Percentiles rank a stretch among this genome's conserved stretches.
These are phyloP conservation scores for Clunio marinus DNA, from an alignment of 2,888 invertebrate genomes.

Conservation along the genomic window DNA sequence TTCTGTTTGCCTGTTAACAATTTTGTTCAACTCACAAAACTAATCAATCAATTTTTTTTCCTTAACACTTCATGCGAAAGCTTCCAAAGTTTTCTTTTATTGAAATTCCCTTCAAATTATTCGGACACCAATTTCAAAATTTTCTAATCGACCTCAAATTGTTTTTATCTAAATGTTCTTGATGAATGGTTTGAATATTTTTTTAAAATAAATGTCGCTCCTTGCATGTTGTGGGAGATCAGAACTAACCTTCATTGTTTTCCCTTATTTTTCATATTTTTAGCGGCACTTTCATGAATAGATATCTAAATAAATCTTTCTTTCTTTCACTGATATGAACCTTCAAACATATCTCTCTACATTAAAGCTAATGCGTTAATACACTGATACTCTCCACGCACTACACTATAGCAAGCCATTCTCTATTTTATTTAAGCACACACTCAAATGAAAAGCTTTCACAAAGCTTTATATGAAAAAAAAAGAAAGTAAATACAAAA, in stretches of 20 bases:
- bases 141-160: background rate
- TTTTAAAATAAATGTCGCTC: background rate
- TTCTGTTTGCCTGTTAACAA: constrained; percentile 45
- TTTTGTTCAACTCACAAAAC: constrained; percentile 35
- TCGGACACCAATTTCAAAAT: background rate
- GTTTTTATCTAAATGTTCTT: background rate
- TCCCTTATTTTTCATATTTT: too few species aligned
- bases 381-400: constrained; percentile 10
- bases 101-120: background rate
- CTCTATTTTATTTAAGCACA: background rate
- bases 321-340: background rate
- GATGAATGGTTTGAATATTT: background rate
- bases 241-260: too few species aligned
- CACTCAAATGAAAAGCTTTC: background rate
- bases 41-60: constrained; percentile 23
- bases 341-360: background rate
- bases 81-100: background rate
- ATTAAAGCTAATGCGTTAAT: too few species aligned
- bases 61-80: background rate
- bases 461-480: too few species aligned
- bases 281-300: too few species aligned
- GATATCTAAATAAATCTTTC: too few species aligned
- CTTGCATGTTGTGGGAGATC: background rate
- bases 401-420: too few species aligned
- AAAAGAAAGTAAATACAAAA: background rate